phyloP scores from a whole-genome alignment of 2,113 vertebrate genomes.

The Trogon surrucura region DNA sequence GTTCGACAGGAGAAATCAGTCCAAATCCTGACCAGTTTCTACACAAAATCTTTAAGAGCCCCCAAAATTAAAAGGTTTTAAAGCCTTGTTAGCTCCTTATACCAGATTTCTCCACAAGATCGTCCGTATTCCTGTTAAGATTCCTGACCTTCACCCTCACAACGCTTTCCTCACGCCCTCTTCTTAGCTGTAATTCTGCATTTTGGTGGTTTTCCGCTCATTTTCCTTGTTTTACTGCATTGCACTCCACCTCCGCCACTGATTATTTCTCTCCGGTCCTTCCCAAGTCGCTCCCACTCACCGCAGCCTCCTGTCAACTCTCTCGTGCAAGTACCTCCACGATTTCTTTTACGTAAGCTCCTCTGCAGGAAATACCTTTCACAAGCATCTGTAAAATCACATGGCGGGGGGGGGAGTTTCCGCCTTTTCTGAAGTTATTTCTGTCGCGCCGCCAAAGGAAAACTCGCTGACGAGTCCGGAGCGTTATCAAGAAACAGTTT shows the following conservation, averaged over 20 bases:
- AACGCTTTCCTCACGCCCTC: no score
- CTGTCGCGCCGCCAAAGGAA: background rate
- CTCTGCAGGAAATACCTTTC: background rate
- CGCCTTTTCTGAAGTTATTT: background rate
- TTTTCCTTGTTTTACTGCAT: background rate
- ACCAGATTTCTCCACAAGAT: background rate
- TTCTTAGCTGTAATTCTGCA: background rate
- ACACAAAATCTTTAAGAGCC: background rate
- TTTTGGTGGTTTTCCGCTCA: background rate
- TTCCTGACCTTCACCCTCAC: background rate
- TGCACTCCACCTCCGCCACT: background rate
- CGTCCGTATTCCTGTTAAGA: fast-evolving
- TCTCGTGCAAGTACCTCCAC: background rate
- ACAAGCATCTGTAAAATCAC: background rate
- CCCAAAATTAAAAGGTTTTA: no score
- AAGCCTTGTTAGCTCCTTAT: background rate
- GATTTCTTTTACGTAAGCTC: background rate
- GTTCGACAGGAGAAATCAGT: background rate
- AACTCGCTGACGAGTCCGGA: background rate
- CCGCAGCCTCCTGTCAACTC: background rate
- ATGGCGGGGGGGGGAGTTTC: fast-evolving
- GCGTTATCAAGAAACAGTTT: background rate
- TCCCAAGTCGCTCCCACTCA: background rate
- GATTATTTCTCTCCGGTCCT: background rate
- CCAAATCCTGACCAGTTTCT: background rate